These are phyloP conservation scores for Silurus asotus DNA, from an alignment of 2,113 vertebrate species.

Conservation along the genomic window DNA sequence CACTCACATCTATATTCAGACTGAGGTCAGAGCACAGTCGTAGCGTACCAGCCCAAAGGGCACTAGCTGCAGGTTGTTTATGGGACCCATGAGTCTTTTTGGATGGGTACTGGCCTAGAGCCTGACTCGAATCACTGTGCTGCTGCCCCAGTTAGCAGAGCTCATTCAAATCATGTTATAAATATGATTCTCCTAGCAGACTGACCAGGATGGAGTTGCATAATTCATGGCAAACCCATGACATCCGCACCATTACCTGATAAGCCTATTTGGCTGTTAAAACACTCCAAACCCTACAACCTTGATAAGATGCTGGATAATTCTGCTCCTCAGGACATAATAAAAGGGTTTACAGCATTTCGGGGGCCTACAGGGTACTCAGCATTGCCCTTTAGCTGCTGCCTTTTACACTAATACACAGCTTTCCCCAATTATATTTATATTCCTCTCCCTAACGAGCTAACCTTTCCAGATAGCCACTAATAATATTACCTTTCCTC, in stretches of 20 bases:
- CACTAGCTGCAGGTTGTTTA: slow-evolving; percentile 1
- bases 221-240: slow-evolving; percentile 17
- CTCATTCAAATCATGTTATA: slow-evolving; percentile 27
- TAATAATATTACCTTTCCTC: slow-evolving; percentile 58
- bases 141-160: slow-evolving; percentile 36
- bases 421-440: slow-evolving; percentile 52
- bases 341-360: slow-evolving; percentile 44
- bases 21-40: slow-evolving; percentile 10
- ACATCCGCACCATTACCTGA: slow-evolving; percentile 23
- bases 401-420: slow-evolving; percentile 54
- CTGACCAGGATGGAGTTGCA: background rate
- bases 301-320: slow-evolving; percentile 36
- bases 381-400: slow-evolving; percentile 48
- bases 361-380: slow-evolving; percentile 26
- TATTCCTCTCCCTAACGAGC: slow-evolving; percentile 51
- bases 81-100: slow-evolving; percentile 10
- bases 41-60: background rate
- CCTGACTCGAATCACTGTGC: slow-evolving; percentile 27
- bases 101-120: slow-evolving; percentile 22
- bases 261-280: slow-evolving; percentile 24
- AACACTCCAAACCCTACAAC: slow-evolving; percentile 28
- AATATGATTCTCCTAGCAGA: slow-evolving; percentile 14
- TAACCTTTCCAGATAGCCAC: slow-evolving; percentile 61
- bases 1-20: background rate
- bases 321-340: slow-evolving; percentile 38